phyloP scores from a whole-genome alignment of 2,113 vertebrate genomes.

The Globicephala melas region DNA sequence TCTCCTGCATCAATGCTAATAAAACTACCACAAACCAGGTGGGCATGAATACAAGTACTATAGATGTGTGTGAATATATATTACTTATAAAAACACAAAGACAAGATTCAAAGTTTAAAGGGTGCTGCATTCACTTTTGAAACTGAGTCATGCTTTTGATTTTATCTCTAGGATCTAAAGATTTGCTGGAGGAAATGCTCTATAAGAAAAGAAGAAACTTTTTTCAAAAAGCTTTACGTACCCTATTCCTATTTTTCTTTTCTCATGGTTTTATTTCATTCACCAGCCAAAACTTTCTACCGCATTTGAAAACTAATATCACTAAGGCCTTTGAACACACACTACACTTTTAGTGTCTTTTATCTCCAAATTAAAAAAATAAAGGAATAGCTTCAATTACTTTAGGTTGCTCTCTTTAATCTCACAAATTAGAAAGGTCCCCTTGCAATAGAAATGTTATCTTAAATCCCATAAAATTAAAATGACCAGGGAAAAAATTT shows the following conservation, averaged over 20 bases:
- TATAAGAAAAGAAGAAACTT: background rate
- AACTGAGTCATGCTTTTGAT: slow-evolving; percentile 64
- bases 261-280: slow-evolving; percentile 69
- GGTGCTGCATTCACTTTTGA: slow-evolving; percentile 55
- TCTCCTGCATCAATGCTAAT: background rate
- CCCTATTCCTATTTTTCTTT: slow-evolving; percentile 68
- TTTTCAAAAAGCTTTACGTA: slow-evolving; percentile 72
- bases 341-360: background rate
- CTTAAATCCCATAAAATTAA: background rate
- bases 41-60: background rate
- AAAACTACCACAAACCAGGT: background rate
- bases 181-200: slow-evolving; percentile 56
- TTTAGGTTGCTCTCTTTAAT: background rate
- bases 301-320: slow-evolving; percentile 45
- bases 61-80: background rate
- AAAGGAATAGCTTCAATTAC: background rate
- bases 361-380: background rate
- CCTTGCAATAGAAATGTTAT: background rate
- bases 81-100: slow-evolving; percentile 26
- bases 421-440: background rate
- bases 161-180: slow-evolving; percentile 60
- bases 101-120: slow-evolving; percentile 33
- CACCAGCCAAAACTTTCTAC: slow-evolving; percentile 60
- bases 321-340: slow-evolving; percentile 44
- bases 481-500: background rate